These are phyloP conservation scores for Clinocottus analis DNA, from an alignment of 2,113 vertebrate genomes.

Conservation along the genomic window DNA sequence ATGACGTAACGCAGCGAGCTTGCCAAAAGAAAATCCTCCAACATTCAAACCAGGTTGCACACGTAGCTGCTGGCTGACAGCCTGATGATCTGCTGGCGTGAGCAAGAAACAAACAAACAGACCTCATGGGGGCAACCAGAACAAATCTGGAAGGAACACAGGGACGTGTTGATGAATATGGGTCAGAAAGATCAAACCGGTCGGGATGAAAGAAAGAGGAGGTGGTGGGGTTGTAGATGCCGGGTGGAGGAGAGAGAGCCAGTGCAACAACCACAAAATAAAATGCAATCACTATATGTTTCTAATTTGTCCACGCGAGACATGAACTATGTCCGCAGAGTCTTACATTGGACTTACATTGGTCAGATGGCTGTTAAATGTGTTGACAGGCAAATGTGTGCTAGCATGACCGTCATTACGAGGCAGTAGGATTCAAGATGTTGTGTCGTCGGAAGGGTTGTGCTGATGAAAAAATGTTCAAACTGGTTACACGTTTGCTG, in stretches of 20 bases:
- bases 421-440: neutral
- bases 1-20: constrained; percentile 24
- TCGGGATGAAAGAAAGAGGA: neutral
- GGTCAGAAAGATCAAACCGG: constrained; percentile 30
- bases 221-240: neutral
- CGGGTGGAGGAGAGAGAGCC: neutral
- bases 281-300: constrained; percentile 24
- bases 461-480: neutral
- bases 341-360: no score
- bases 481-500: neutral
- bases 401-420: neutral
- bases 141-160: constrained; percentile 16
- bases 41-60: constrained; percentile 53
- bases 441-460: neutral
- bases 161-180: constrained; percentile 28
- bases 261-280: constrained; percentile 17
- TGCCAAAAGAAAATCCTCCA: constrained; percentile 51
- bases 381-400: neutral
- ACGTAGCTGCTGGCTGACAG: constrained; percentile 45
- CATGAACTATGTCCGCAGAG: constrained; percentile 17
- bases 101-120: constrained; percentile 54
- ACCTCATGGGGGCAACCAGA: constrained; percentile 10
- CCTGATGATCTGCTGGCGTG: constrained; percentile 44
- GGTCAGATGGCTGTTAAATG: no score
- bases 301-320: constrained; percentile 12